phyloP scores from a whole-genome alignment of 2,888 invertebrate species.

The Eledone cirrhosa region DNA sequence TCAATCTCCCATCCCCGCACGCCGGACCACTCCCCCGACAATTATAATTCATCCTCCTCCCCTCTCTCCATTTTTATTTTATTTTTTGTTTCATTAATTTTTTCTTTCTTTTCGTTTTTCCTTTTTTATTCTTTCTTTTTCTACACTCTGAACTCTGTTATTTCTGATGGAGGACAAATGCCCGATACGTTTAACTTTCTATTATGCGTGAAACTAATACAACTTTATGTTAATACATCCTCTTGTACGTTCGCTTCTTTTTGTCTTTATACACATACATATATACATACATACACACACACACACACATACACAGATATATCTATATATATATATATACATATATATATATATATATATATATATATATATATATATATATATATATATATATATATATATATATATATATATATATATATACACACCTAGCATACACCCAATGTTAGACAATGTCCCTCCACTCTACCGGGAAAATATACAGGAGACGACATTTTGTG shows the following conservation, averaged over 20 bases:
- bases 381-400: conserved; percentile 6
- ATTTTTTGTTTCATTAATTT: not conserved
- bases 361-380: not conserved
- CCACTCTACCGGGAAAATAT: no score
- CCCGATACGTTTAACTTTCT: not conserved
- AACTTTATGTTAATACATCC: no score
- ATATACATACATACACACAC: not conserved
- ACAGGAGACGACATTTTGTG: no score
- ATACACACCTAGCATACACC: no score
- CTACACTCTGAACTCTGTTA: no score
- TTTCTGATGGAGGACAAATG: no score
- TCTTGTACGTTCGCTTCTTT: not conserved
- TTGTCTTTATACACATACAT: not conserved
- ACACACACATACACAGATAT: not conserved
- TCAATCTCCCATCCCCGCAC: no score
- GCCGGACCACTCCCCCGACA: no score
- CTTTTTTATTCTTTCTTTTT: not conserved
- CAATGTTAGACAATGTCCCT: no score
- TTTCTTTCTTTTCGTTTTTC: not conserved
- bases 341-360: not conserved
- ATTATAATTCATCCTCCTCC: not conserved
- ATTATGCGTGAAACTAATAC: not conserved
- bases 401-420: conserved; percentile 6
- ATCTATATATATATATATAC: no score
- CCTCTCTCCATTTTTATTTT: not conserved